Base-by-base conservation (phyloP, 2,888 invertebrate species). In the Acrobasis suavella region DNA sequence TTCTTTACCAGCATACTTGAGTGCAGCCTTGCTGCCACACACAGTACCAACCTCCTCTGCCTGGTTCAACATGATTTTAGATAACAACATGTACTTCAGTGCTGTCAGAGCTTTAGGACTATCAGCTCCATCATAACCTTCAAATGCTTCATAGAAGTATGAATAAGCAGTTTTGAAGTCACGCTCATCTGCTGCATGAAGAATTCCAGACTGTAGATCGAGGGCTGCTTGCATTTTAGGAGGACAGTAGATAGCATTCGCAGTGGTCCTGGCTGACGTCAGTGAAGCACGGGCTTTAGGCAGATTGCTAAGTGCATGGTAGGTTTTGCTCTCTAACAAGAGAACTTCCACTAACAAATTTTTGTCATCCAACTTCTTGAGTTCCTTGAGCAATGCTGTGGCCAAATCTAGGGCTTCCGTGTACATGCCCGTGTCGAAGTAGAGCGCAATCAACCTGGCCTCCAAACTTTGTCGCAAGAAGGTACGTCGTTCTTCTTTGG, bases 121-220 rank as follows among this genome's bases (percentile, higher is more conserved):
- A 75, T 98, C 98, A 6, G 98, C 97, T 71, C 98, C 98, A 87
- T 99, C 99, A 86, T 98, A 99, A 72, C 99, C 98, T 93, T 99
- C 99, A 87, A 99, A 99, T 14, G 99, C 99, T 93, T 99, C 99
- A 87, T 99, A 99, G 85, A 99, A 99, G 85, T 99, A 99, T 63
- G 99, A 99, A 91, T 98, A 99, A 55, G 99, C 99, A 64, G 99
- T 99, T 94, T 99, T 99, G 87, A 99, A 99, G 84, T 99, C 99
- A 75, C 97, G 96, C 87, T 99, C 99, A 84, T 99, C 99, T n/a
- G 99, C 99, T 10, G 99, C 99, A 91, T 99, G 99, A 63, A 99
- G 93, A 72, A 99, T 98, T 74, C 99, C 99, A 7, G 99, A 99
- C 84, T 99, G 99, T 71, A 99, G 93, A 89, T 99, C 99, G 50